These are phyloP conservation scores for Hozukius guyotensis DNA, from an alignment of 2,797 vertebrate species.

Conservation along the genomic window DNA sequence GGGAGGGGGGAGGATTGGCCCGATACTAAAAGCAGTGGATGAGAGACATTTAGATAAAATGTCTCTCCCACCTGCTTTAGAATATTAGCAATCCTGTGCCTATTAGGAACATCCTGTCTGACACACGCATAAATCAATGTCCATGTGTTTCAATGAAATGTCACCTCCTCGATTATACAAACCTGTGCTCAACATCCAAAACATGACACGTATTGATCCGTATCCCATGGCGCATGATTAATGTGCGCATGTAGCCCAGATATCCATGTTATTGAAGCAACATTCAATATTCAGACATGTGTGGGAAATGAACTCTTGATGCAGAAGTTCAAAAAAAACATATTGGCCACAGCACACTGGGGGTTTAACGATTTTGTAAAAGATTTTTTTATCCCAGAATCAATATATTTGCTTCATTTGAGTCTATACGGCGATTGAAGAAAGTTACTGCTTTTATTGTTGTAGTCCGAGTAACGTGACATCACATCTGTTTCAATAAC, in stretches of 20 bases:
- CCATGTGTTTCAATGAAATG: conserved; percentile 21
- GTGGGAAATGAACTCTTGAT: not conserved
- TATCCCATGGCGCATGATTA: conserved; percentile 16
- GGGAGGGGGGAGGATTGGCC: not conserved
- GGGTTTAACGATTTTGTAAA: too few species aligned
- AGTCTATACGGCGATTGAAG: too few species aligned
- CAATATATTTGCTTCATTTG: too few species aligned
- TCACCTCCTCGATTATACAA: not conserved
- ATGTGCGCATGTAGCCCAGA: not conserved
- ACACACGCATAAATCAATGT: not conserved
- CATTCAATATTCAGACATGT: not conserved
- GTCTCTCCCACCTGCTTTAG: conserved; percentile 24
- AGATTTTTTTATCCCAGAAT: too few species aligned
- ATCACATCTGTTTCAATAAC: too few species aligned
- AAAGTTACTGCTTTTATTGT: too few species aligned
- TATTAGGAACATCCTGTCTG: not conserved
- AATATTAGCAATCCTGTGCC: conserved; percentile 14
- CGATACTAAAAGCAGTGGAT: conserved; percentile 36
- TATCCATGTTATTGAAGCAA: not conserved
- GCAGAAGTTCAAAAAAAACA: not conserved
- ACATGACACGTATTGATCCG: conserved; percentile 56
- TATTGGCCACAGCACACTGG: not conserved
- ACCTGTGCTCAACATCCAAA: conserved; percentile 21
- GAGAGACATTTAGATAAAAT: conserved; percentile 40
- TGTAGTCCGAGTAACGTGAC: too few species aligned